phyloP scores from a whole-genome alignment of 1,140 invertebrate genomes.

The Drosophila baimaii region DNA sequence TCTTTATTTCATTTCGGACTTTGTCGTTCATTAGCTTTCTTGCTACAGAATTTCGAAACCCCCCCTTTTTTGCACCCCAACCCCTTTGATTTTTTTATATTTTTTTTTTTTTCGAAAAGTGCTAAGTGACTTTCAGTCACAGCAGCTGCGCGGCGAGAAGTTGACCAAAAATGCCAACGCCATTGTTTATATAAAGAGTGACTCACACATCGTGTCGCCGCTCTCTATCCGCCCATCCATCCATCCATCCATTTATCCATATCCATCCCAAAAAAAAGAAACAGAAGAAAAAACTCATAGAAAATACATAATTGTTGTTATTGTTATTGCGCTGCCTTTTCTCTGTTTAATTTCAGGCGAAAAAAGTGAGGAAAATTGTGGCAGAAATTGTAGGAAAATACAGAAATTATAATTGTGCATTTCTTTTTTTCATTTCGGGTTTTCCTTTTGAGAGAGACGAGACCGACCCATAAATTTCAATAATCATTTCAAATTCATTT shows the following conservation, averaged over 20 bases:
- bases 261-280: neutral
- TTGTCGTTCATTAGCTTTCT: constrained; percentile 59
- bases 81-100: neutral
- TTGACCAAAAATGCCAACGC: constrained; percentile 52
- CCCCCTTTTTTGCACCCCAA: neutral
- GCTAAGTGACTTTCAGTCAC: constrained; percentile 38
- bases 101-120: constrained; percentile 26
- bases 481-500: constrained; percentile 51
- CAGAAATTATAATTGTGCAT: constrained; percentile 37
- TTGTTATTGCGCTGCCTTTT: neutral
- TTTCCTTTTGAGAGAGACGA: constrained; percentile 16
- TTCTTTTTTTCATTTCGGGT: constrained; percentile 19
- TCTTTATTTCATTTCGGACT: constrained; percentile 22
- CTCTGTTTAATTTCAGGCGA: constrained; percentile 30
- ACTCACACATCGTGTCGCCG: constrained; percentile 28
- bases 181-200: constrained; percentile 44
- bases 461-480: constrained; percentile 46
- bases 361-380: constrained; percentile 16
- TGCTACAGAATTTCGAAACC: constrained; percentile 45
- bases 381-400: constrained; percentile 26
- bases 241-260: constrained; percentile 8
- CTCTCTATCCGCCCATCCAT: neutral
- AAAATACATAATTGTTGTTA: constrained; percentile 35
- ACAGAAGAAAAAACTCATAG: constrained; percentile 17
- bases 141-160: constrained; percentile 35